phyloP scores from a whole-genome alignment of 1,140 invertebrate species.

The Drosophila leontia region DNA sequence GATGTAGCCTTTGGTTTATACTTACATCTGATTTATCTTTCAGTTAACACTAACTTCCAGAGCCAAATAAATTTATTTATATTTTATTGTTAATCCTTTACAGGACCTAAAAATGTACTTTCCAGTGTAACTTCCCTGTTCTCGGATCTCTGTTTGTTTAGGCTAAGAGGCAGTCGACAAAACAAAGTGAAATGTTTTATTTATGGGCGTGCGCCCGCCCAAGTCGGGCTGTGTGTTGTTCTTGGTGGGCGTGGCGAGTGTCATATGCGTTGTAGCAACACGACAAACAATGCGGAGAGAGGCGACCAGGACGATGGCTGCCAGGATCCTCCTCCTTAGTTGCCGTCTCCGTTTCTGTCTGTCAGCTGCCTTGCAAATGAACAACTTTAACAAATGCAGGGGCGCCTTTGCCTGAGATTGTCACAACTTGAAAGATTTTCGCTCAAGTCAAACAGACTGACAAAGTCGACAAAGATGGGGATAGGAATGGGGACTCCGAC shows the following conservation, averaged over 20 bases:
- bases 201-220: slow-evolving; percentile 60
- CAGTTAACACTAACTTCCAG: not conserved
- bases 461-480: slow-evolving; percentile 73
- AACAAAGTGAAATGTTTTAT: slow-evolving; percentile 83
- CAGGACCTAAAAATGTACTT: not conserved
- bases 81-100: not conserved
- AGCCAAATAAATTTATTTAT: not conserved
- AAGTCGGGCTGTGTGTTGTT: slow-evolving; percentile 27
- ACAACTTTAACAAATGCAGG: slow-evolving; percentile 81
- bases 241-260: slow-evolving; percentile 60
- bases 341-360: slow-evolving; percentile 56
- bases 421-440: slow-evolving; percentile 80
- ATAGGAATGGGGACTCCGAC: not conserved
- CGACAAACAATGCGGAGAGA: slow-evolving; percentile 68
- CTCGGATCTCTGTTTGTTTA: slow-evolving; percentile 58
- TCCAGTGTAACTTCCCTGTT: slow-evolving; percentile 1
- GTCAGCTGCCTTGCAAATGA: slow-evolving; percentile 78
- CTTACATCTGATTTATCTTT: not conserved
- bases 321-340: slow-evolving; percentile 31
- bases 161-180: slow-evolving; percentile 63
- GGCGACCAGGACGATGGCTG: slow-evolving; percentile 31
- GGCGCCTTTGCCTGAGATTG: slow-evolving; percentile 52
- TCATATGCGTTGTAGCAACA: slow-evolving; percentile 81
- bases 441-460: slow-evolving; percentile 78
- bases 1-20: not conserved